Evolutionary conservation across 2,797 vertebrate species (phyloP), one percentile per base, ranked within the genome.

Genomic region (Typhlichthys eigenmanni): DNA sequence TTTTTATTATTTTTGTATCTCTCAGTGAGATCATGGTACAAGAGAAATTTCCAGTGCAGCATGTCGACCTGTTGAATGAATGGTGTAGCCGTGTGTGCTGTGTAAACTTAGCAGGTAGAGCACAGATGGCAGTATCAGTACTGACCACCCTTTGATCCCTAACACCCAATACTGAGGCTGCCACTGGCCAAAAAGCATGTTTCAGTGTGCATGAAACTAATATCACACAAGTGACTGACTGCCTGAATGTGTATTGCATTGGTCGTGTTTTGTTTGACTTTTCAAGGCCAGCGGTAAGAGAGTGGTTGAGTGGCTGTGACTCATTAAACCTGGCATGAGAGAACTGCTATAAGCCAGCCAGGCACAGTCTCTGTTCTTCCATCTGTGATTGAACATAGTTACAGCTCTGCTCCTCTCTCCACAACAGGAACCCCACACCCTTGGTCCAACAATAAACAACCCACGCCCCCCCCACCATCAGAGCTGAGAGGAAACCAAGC

Each of bases 11-110:
- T 47, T 52, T n/a, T 38, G 34, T 38, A 84, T 80, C 69, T 56
- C 50, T 67, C 38, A 32, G 47, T 76, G 78, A 5, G 60, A 78
- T 85, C 72, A 62, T 43, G 49, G 60, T 19, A 87, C 74, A 86
- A 84, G 87, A 85, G 80, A 89, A 89, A 87, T 91, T 87, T 90
- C 84, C 85, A 85, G 83, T 19, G 50, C 76, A 60, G 66, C 77
- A 53, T 75, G 71, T 78, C 58, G 11, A 47, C 43, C 71, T 83
- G 82, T 84, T 88, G 78, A 87, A 81, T 71, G 82, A 85, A 81
- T 68, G 68, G 47, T 48, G 74, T 73, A 69, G 76, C 74, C 54
- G 56, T 85, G 83, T 84, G 80, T 81, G 76, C 86, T 88, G 83
- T 81, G 88, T 74, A 87, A 88, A 87, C 80, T 70, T 34, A 2